These are phyloP conservation scores for Centropus unirufus DNA, from an alignment of 2,113 vertebrate species.

Conservation along the genomic window DNA sequence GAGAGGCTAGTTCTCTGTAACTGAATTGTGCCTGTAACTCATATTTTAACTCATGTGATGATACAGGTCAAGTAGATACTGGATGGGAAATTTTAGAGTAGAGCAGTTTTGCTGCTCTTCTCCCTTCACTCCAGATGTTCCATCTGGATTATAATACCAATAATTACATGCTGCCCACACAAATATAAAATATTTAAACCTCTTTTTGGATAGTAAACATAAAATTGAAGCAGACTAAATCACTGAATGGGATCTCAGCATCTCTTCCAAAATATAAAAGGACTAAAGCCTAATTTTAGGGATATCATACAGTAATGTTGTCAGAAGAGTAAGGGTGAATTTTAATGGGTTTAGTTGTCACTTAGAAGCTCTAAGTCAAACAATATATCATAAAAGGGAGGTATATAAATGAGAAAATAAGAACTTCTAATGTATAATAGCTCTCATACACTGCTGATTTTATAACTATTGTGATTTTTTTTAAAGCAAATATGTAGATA, in stretches of 20 bases:
- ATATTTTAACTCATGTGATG: background rate
- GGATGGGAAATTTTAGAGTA: background rate
- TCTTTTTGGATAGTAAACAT: background rate
- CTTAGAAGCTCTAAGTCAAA: background rate
- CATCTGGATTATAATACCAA: background rate
- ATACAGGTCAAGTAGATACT: background rate
- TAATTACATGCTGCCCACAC: background rate
- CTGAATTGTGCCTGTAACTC: background rate
- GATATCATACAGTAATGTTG: background rate
- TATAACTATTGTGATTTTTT: background rate
- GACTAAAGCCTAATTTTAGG: background rate
- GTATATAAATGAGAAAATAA: background rate
- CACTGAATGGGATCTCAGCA: background rate
- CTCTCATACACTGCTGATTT: background rate
- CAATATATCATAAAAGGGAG: background rate
- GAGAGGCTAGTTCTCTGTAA: background rate
- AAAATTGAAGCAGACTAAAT: background rate
- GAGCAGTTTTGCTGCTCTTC: background rate
- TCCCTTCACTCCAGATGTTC: background rate
- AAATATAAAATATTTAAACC: background rate
- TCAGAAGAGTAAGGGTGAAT: background rate
- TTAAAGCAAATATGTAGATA: background rate
- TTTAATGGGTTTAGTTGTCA: background rate
- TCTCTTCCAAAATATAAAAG: background rate
- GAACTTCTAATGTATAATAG: background rate